A percentile compares a stretch with the other conserved stretches of the same genome.
These are phyloP conservation scores for Neuroscelio doddi DNA, from an alignment of 2,888 invertebrate genomes.

Conservation along the genomic window DNA sequence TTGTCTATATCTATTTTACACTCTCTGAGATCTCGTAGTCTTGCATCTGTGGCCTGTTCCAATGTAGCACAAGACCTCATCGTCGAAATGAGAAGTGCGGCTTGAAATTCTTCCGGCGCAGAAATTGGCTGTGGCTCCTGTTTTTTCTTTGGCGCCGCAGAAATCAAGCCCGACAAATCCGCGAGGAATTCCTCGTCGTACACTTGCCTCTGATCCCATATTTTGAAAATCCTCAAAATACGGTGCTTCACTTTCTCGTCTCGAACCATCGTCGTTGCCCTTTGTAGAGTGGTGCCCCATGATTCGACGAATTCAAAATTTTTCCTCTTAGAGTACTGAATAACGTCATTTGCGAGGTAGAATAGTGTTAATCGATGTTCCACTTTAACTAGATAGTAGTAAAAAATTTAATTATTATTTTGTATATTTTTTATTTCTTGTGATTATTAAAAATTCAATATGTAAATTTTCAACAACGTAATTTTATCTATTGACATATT, in stretches of 20 bases:
- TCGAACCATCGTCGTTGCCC: slow-evolving; percentile 91
- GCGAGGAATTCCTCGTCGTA: slow-evolving; percentile 92
- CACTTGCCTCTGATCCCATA: slow-evolving; percentile 95
- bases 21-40: slow-evolving; percentile 75
- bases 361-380: slow-evolving; percentile 92
- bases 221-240: slow-evolving; percentile 92
- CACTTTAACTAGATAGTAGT: slow-evolving; percentile 82
- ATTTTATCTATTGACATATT: no score
- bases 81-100: slow-evolving; percentile 71
- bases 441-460: background rate
- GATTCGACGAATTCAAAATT: slow-evolving; percentile 92
- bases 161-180: slow-evolving; percentile 88
- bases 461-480: no score
- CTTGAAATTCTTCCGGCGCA: slow-evolving; percentile 81
- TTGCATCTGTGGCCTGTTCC: slow-evolving; percentile 68
- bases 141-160: slow-evolving; percentile 82
- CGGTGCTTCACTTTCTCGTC: slow-evolving; percentile 92
- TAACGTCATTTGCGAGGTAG: slow-evolving; percentile 97
- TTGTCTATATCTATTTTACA: slow-evolving; percentile 82
- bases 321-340: slow-evolving; percentile 95
- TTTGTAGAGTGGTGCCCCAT: slow-evolving; percentile 93
- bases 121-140: slow-evolving; percentile 75
- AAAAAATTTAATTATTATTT: slow-evolving; percentile 5
- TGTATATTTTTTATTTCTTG: slow-evolving; percentile 5
- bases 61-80: slow-evolving; percentile 67